Evolutionary conservation across 2,797 vertebrate species (phyloP).

Genomic region (Micropoecilia bifurca): DNA sequence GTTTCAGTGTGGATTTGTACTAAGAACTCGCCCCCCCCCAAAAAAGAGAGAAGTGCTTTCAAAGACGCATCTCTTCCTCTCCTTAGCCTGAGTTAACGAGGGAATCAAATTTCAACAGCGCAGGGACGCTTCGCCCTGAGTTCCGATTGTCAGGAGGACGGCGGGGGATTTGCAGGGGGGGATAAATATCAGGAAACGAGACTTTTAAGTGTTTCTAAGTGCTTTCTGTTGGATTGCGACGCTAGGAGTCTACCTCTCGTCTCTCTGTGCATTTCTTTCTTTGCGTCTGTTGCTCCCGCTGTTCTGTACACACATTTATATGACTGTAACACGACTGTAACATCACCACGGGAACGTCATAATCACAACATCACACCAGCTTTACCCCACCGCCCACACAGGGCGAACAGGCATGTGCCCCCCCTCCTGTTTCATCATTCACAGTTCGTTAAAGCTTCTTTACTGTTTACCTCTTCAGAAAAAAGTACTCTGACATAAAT

Average conservation of each 20-base stretch:
- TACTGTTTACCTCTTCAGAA: constrained; percentile 72
- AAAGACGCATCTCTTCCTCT: constrained; percentile 61
- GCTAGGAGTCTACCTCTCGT: constrained; percentile 60
- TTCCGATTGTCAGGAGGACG: constrained; percentile 88
- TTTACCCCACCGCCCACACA: not conserved
- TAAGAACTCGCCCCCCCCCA: constrained; percentile 30
- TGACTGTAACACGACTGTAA: constrained; percentile 79
- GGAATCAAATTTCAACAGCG: constrained; percentile 52
- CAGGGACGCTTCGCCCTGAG: constrained; percentile 69
- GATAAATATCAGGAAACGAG: constrained; percentile 56
- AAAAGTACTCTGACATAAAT: constrained; percentile 82
- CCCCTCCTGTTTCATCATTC: constrained; percentile 69
- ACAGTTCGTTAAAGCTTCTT: constrained; percentile 87
- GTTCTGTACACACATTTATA: constrained; percentile 75
- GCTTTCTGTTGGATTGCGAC: constrained; percentile 83
- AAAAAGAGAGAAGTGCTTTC: constrained; percentile 51
- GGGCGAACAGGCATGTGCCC: constrained; percentile 28
- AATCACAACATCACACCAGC: constrained; percentile 72
- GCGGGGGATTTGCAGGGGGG: constrained; percentile 48
- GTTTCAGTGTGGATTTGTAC: constrained; percentile 56
- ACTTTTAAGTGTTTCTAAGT: constrained; percentile 72
- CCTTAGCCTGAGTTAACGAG: constrained; percentile 70
- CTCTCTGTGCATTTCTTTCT: constrained; percentile 40
- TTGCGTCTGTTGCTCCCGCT: constrained; percentile 67
- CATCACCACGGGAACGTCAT: constrained; percentile 76